Evolutionary conservation across 2,888 invertebrate genomes (phyloP).

Genomic region (Oxyscelio sp.): DNA sequence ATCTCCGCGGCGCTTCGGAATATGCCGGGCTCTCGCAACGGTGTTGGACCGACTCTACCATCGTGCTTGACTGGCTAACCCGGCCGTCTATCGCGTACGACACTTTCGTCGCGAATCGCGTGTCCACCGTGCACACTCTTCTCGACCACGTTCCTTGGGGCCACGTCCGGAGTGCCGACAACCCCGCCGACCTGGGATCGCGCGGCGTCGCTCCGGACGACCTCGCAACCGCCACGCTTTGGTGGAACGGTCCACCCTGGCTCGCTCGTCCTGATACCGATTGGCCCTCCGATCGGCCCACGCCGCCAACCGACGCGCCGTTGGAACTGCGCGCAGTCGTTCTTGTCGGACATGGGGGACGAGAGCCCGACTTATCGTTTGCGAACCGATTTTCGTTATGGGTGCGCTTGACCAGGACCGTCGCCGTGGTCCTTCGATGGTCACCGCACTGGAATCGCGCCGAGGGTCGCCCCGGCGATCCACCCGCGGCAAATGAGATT

Average conservation of each 20-base stretch:
- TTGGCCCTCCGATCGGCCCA: background rate
- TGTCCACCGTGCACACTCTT: conserved; percentile 19
- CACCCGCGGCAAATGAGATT: too few species aligned
- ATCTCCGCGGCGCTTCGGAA: background rate
- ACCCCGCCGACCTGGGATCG: conserved; percentile 63
- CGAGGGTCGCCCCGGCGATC: too few species aligned
- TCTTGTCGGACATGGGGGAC: too few species aligned
- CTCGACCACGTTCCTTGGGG: conserved; percentile 43
- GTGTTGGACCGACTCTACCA: conserved; percentile 50
- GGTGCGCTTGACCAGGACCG: background rate
- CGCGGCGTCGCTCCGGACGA: conserved; percentile 18
- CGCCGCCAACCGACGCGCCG: background rate
- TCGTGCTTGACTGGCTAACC: conserved; percentile 66
- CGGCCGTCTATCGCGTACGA: conserved; percentile 28
- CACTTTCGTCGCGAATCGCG: conserved; percentile 33
- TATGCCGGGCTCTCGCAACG: background rate
- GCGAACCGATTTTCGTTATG: background rate
- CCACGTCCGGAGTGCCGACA: conserved; percentile 44
- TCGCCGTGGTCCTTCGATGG: background rate
- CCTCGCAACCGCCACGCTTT: background rate
- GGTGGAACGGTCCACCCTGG: conserved; percentile 21
- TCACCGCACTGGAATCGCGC: too few species aligned
- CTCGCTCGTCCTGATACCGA: background rate
- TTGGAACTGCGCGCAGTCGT: too few species aligned
- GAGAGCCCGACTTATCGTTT: background rate